These are phyloP conservation scores for Arnoldichthys spilopterus DNA, from an alignment of 2,797 vertebrate genomes.

Conservation along the genomic window DNA sequence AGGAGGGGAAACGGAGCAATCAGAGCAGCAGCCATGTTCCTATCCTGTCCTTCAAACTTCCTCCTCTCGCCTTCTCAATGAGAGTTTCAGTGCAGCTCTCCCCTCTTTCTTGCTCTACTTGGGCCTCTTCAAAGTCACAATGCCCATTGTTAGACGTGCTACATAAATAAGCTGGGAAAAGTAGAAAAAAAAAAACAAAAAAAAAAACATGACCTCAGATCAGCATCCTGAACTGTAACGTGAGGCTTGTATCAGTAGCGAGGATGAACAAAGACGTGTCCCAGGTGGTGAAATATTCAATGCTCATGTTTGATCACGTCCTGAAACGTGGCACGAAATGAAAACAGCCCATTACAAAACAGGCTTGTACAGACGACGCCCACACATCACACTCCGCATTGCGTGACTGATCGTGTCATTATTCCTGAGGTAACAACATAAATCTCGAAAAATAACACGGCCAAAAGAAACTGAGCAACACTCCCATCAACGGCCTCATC, in stretches of 20 bases:
- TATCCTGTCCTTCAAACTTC: not conserved
- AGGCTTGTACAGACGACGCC: not conserved
- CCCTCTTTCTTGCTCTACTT: not conserved
- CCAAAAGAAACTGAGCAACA: not conserved
- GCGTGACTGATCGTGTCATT: not conserved
- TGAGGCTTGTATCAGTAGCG: not conserved
- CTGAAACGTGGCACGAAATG: not conserved
- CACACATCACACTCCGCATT: not conserved
- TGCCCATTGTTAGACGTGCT: not conserved
- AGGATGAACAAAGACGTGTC: not conserved
- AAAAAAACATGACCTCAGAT: not conserved
- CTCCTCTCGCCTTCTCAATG: not conserved
- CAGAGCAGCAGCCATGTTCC: not conserved
- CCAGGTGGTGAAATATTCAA: not conserved
- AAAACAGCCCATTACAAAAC: not conserved
- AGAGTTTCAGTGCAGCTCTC: not conserved
- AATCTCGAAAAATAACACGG: not conserved
- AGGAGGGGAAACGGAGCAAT: not conserved
- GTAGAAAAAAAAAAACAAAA: too few relatives aligned
- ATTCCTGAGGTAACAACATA: too few relatives aligned
- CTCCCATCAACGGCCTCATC: not conserved
- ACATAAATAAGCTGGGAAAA: not conserved
- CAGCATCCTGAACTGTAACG: not conserved
- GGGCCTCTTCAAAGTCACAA: not conserved
- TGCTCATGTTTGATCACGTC: not conserved